Percentiles rank a stretch among this genome's conserved stretches.
phyloP scores from a whole-genome alignment of 2,113 vertebrate genomes.

The Cariama cristata region DNA sequence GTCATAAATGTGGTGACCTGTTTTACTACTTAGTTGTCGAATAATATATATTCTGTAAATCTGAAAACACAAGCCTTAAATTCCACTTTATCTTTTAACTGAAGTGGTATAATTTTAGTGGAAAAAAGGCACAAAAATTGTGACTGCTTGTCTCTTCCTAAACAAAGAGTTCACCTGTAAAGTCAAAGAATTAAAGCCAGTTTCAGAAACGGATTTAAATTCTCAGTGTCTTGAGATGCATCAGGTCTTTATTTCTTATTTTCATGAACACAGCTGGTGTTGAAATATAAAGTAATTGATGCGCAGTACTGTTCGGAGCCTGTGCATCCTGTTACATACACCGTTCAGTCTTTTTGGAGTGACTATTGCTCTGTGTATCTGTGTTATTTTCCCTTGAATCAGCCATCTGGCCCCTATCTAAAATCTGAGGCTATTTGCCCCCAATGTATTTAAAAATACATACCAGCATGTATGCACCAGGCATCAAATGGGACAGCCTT shows the following conservation, averaged over 20 bases:
- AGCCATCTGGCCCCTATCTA: not conserved
- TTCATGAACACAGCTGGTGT: not conserved
- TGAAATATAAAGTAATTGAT: not conserved
- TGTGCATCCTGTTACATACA: not conserved
- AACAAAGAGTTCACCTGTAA: not conserved
- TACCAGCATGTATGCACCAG: not conserved
- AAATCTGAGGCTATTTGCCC: not conserved
- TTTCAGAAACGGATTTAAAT: slow-evolving; percentile 24
- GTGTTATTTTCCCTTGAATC: not conserved
- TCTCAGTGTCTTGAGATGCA: not conserved
- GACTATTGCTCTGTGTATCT: not conserved
- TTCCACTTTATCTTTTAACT: not conserved
- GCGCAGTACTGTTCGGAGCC: not conserved
- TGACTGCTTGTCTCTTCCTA: slow-evolving; percentile 4
- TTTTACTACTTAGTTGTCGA: not conserved
- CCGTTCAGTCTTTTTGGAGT: not conserved
- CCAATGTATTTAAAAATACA: not conserved
- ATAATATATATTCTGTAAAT: not conserved
- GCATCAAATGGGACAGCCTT: not conserved
- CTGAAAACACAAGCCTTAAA: not conserved
- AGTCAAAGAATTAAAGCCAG: not conserved
- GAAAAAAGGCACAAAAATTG: not conserved
- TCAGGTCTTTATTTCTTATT: not conserved
- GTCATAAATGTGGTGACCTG: not conserved
- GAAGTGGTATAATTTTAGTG: not conserved